These are phyloP conservation scores for Armadillidium nasatum DNA, from an alignment of 1,140 invertebrate species.

Conservation along the genomic window DNA sequence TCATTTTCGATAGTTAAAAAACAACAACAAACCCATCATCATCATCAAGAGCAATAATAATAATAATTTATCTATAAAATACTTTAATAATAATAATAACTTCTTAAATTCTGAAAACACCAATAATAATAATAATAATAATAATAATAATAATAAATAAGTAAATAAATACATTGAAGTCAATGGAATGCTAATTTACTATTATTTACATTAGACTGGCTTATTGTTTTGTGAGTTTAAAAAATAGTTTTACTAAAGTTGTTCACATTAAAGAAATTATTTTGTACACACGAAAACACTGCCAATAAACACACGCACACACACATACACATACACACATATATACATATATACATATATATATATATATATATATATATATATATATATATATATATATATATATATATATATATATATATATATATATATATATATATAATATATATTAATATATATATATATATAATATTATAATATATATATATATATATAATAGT, in stretches of 20 bases:
- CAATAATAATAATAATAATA: too few relatives aligned
- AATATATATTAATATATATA: slow-evolving; percentile 7
- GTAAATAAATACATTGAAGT: too few relatives aligned
- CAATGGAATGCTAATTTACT: background rate
- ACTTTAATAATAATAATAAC: too few relatives aligned
- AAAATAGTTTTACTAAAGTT: background rate
- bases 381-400: slow-evolving; percentile 3
- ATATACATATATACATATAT: background rate
- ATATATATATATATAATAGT: too few relatives aligned
- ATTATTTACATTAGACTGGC: background rate
- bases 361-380: background rate
- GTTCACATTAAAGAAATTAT: background rate
- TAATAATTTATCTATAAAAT: too few relatives aligned
- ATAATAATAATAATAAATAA: too few relatives aligned
- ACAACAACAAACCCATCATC: too few relatives aligned
- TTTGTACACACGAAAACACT: background rate
- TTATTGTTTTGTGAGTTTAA: background rate
- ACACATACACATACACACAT: background rate
- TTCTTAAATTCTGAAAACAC: too few relatives aligned
- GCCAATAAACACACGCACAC: background rate
- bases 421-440: slow-evolving; percentile 16
- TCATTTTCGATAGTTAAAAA: too few relatives aligned
- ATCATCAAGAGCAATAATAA: too few relatives aligned
- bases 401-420: slow-evolving; percentile 25
- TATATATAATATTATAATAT: slow-evolving; percentile 9